Conservation (phyloP, 2,797 vertebrate species). For the Falco columbarius region DNA sequence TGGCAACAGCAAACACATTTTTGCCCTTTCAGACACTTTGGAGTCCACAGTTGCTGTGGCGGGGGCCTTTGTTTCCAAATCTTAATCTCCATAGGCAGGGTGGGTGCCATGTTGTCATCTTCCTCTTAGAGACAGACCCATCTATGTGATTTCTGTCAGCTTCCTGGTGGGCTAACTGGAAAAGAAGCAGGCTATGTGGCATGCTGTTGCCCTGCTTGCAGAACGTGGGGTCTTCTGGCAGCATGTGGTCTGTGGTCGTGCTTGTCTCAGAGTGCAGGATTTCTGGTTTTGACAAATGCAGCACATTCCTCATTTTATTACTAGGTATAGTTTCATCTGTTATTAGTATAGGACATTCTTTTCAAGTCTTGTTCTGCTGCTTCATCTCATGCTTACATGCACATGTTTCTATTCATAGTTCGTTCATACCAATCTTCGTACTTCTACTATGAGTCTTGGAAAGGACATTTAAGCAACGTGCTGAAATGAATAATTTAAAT, state of each 20-base stretch:
- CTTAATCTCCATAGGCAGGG: not conserved
- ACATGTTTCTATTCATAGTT: not conserved
- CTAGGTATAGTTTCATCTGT: not conserved
- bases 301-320: not conserved
- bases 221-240: not conserved
- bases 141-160: not conserved
- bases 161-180: not conserved
- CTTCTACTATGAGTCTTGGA: not conserved
- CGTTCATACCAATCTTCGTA: not conserved
- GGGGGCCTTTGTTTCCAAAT: not conserved
- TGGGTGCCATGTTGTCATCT: not conserved
- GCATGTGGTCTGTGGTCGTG: fast-evolving
- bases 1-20: not conserved
- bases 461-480: not conserved
- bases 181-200: not conserved
- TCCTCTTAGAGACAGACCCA: too few species aligned
- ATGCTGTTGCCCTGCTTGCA: not conserved
- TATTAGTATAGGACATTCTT: not conserved
- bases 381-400: not conserved
- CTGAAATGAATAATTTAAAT: not conserved
- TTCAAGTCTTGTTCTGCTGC: not conserved
- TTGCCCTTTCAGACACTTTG: not conserved
- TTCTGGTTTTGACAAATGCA: not conserved
- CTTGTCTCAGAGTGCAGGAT: fast-evolving
- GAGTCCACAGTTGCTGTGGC: not conserved